Conservation (phyloP, 1,140 invertebrate genomes). For the Lepidurus packardi region DNA sequence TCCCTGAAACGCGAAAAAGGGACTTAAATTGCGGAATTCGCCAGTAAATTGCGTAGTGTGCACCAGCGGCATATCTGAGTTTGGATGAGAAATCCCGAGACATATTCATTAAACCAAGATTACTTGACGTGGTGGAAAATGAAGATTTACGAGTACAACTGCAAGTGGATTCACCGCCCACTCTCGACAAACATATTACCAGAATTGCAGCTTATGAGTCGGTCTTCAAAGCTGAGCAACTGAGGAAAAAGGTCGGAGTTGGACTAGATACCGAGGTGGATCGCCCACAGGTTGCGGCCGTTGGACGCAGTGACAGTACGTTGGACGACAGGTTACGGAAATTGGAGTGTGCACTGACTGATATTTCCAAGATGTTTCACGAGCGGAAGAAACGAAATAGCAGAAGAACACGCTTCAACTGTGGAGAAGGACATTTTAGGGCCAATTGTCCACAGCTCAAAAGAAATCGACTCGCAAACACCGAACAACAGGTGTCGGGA, state of each 20-base stretch:
- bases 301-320: neutral
- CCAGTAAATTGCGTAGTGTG: no score
- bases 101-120: no score
- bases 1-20: no score
- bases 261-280: neutral
- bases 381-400: neutral
- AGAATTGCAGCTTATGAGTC: neutral
- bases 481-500: neutral
- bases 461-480: neutral
- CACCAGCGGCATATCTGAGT: no score
- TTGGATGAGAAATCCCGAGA: no score
- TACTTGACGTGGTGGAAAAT: neutral
- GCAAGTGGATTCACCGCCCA: neutral
- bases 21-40: no score
- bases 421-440: neutral
- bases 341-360: neutral
- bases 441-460: neutral
- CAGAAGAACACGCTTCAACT: neutral
- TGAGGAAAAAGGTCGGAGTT: neutral
- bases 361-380: neutral
- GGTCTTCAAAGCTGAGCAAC: neutral
- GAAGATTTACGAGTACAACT: neutral
- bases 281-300: neutral
- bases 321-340: neutral
- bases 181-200: neutral